Base-by-base conservation (phyloP, 2,113 vertebrate species). In the Scomber scombrus region DNA sequence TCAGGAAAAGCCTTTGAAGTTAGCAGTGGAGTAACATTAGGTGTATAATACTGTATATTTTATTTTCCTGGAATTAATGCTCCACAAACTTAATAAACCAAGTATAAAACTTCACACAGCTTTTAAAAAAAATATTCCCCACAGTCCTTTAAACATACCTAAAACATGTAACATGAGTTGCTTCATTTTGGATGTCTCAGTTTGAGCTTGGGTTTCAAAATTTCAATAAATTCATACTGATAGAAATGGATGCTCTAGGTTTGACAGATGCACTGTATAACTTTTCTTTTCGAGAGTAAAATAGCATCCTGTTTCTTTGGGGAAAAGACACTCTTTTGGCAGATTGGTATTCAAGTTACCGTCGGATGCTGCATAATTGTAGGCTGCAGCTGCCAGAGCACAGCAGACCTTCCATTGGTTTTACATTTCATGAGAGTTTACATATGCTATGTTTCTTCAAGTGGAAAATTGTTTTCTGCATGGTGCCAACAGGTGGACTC, bases 401-500 rank as follows among this genome's bases (percentile, higher is more conserved):
- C 66, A 26, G 75, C 85, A 85, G 82, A 85, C 82, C 85, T 85
- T 90, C 82, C 88, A 71, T 50, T 74, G 88, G 82, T 89, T 89
- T 90, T 88, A 87, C 85, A 85, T 91, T 91, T 93, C 81, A 86
- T 80, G 60, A 80, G 82, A 82, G 80, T 92, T 91, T 92, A 88
- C 84, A 79, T 88, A 88, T 88, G 86, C 86, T 70, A 75, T 90
- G 92, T 85, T 80, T 89, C 88, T 46, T 91, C 85, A 89, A 91
- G 88, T 90, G 93, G 92, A 93, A 93, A 93, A 94, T 92, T 91
- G 90, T 91, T 92, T 91, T 89, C 92, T 88, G 82, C 86, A 43
- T 87, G 85, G 87, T 74, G 84, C 90, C 88, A 89, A 92, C 92
- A 94, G 92, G 92, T 94, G 92, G 91, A 90, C 88, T 89, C 88